phyloP scores from a whole-genome alignment of 2,113 vertebrate genomes.

The Pomatostomus ruficeps region DNA sequence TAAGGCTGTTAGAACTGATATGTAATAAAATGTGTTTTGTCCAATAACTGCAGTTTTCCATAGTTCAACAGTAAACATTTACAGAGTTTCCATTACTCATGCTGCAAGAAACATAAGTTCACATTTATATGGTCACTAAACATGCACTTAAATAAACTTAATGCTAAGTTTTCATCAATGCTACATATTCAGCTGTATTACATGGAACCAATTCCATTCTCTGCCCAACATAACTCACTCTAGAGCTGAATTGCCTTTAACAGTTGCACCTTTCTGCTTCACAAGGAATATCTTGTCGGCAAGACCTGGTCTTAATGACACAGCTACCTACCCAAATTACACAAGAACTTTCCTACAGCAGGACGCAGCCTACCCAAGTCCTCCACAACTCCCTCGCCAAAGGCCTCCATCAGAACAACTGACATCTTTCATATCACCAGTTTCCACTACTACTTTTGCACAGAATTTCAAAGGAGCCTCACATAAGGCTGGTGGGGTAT shows the following conservation, averaged over 20 bases:
- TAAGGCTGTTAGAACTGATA: not conserved
- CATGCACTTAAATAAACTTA: not conserved
- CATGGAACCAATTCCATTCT: not conserved
- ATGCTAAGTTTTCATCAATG: not conserved
- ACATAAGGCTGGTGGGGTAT: not conserved
- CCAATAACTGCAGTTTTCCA: not conserved
- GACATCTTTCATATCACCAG: not conserved
- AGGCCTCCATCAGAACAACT: not conserved
- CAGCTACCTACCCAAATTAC: not conserved
- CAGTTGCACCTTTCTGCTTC: not conserved
- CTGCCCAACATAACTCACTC: not conserved
- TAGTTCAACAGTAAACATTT: not conserved
- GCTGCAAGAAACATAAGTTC: not conserved
- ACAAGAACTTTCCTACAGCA: not conserved
- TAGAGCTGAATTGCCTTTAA: not conserved
- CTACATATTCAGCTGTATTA: not conserved
- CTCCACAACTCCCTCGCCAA: not conserved
- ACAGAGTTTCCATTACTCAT: conserved; percentile 36
- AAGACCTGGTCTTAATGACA: not conserved
- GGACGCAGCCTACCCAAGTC: not conserved
- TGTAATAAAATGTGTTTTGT: not conserved
- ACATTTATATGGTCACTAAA: not conserved
- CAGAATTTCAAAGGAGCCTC: not conserved
- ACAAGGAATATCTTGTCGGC: not conserved
- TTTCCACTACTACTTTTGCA: not conserved